Evolutionary conservation across 2,113 vertebrate genomes (phyloP).

Genomic region (Lethenteron reissneri): DNA sequence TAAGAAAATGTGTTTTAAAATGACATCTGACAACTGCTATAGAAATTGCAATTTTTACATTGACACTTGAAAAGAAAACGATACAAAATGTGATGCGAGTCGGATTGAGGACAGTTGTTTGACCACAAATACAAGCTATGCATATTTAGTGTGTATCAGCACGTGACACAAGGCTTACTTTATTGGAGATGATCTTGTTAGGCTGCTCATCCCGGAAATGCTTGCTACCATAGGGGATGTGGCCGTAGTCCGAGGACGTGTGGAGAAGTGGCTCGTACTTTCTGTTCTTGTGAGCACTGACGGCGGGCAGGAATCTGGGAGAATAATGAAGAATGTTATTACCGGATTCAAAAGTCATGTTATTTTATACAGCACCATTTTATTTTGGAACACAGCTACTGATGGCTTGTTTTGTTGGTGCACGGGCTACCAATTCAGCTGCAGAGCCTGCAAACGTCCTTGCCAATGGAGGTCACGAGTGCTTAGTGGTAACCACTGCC

Average conservation of each 20-base stretch:
- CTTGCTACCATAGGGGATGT: conserved; percentile 19
- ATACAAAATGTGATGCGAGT: too few species aligned
- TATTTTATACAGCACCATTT: neutral
- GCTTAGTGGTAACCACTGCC: conserved; percentile 2
- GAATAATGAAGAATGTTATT: conserved; percentile 13
- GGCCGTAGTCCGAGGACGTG: conserved; percentile 21
- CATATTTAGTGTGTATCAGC: too few species aligned
- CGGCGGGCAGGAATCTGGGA: conserved; percentile 39
- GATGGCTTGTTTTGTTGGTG: neutral
- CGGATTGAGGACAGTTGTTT: too few species aligned
- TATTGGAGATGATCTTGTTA: conserved; percentile 23
- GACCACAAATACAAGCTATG: too few species aligned
- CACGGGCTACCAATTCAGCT: neutral
- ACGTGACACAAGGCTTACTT: conserved; percentile 22
- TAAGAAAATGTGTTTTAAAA: too few species aligned
- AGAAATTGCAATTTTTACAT: too few species aligned
- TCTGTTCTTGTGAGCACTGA: conserved; percentile 23
- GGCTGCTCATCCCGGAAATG: conserved; percentile 30
- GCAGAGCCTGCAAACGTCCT: conserved; percentile 7
- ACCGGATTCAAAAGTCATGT: neutral
- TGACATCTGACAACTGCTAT: too few species aligned
- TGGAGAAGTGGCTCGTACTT: conserved; percentile 24
- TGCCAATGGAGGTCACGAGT: conserved; percentile 7
- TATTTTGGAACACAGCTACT: neutral
- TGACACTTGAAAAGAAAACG: too few species aligned